Percentiles rank a stretch among this genome's conserved stretches.
phyloP scores from a whole-genome alignment of 2,888 invertebrate genomes.

The Hermaeophaga mercurialis region DNA sequence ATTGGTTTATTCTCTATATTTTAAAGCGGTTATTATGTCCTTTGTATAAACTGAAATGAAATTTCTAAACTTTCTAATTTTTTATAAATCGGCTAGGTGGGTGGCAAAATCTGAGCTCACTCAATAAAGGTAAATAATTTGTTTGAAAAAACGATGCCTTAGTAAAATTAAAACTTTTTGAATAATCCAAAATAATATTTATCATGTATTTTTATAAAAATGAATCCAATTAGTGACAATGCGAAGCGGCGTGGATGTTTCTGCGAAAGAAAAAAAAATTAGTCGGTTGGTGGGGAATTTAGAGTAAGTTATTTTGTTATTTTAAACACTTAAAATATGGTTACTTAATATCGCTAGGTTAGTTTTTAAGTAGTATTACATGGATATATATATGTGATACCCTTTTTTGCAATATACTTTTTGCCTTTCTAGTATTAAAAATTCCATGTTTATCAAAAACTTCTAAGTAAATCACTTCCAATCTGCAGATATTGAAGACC shows the following conservation, averaged over 20 bases:
- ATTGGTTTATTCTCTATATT: constrained; percentile 22
- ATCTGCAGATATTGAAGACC: no score
- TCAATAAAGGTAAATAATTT: constrained; percentile 21
- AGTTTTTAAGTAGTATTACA: constrained; percentile 56
- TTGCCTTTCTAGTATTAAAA: constrained; percentile 53
- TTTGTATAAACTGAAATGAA: no score
- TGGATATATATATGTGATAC: constrained; percentile 49
- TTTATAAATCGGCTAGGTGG: no score
- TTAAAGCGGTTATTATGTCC: no score
- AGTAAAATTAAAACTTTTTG: constrained; percentile 37
- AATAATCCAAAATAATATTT: constrained; percentile 37
- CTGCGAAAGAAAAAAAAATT: constrained; percentile 42
- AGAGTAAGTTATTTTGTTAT: no score
- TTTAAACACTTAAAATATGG: constrained; percentile 45
- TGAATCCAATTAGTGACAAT: constrained; percentile 29
- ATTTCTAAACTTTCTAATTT: no score
- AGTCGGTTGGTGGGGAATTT: constrained; percentile 50
- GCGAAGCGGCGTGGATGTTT: constrained; percentile 35
- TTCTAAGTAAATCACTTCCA: constrained; percentile 2
- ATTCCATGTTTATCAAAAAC: constrained; percentile 43
- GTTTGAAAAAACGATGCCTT: constrained; percentile 39
- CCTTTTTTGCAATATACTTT: constrained; percentile 55
- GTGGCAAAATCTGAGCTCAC: no score
- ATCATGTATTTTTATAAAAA: constrained; percentile 39
- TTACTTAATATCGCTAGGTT: constrained; percentile 54